These are phyloP conservation scores for Dasypolia templi DNA, from an alignment of 2,888 invertebrate species.

Conservation along the genomic window DNA sequence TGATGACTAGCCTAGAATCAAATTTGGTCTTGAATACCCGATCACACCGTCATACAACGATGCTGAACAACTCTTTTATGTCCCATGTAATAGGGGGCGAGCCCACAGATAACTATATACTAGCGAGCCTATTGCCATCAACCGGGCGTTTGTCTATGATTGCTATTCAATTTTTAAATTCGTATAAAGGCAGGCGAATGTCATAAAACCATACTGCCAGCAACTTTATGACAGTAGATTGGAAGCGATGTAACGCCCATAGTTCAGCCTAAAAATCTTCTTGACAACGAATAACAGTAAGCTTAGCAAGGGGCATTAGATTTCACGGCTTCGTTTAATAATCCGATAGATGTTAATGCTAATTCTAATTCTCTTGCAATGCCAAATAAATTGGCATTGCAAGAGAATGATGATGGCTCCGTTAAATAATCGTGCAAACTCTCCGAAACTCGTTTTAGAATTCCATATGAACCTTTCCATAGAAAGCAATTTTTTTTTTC, in stretches of 20 bases:
- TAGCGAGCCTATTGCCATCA: no score
- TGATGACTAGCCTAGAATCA: no score
- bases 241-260: background rate
- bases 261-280: background rate
- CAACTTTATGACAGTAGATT: background rate
- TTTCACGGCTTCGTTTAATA: background rate
- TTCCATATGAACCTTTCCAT: background rate
- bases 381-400: background rate
- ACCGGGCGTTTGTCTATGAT: slow-evolving; percentile 1
- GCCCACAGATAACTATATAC: no score
- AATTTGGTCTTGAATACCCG: no score
- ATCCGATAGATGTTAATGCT: background rate
- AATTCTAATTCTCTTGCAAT: no score
- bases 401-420: background rate
- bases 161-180: background rate
- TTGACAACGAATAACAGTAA: background rate
- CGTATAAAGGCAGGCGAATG: background rate
- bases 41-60: no score
- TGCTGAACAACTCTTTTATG: no score
- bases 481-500: no score
- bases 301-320: no score
- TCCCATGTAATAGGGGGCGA: no score
- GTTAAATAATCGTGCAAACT: background rate
- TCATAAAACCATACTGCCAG: background rate
- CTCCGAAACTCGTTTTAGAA: no score